Base-by-base conservation (phyloP, 2,113 vertebrate species). In the Labrus mixtus region DNA sequence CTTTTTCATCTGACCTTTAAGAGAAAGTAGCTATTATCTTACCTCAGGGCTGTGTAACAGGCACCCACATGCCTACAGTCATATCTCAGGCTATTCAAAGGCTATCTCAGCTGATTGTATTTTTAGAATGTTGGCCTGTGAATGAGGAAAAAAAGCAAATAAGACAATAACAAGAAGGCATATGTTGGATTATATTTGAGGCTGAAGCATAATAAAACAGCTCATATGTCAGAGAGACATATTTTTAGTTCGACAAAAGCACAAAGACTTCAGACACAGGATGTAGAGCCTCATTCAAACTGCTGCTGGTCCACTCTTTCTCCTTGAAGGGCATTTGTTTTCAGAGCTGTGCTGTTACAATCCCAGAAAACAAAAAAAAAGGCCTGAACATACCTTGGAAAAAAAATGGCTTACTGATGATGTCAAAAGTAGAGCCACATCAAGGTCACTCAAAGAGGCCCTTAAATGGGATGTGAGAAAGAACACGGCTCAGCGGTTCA, bases 1-100 rank as follows among this genome's bases (percentile, higher is more conserved):
- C 68, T n/a, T 87, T 89, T 86, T 67, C 50, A 56, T 68, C 59
- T 88, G 91, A 89, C 89, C 85, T 90, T 89, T 90, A 36, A 81
- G 29, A 71, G 64, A 81, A 83, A 89, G 69, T 73, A 78, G 66
- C 70, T 53, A 61, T 84, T 73, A 68, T 81, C 64, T 82, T 88
- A 76, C 89, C 73, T 78, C 56, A 12, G 79, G 75, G 72, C 74
- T 87, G 56, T 74, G 61, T 71, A 68, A 85, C 46, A 43, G 1
- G 46, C 73, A 65, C 57, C 48, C 61, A 72, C 71, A 86, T 66
- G 78, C 73, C 76, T 71, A 66, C 82, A 70, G 68, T 71, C 62
- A 77, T 79, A 78, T 62, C 53, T 79, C 73, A 58, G 37, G 60
- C 36, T 69, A 25, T 59, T 72, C 58, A 74, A 53, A 51, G 57